Percentiles rank a stretch among this genome's conserved stretches.
Evolutionary conservation across 1,140 invertebrate species (phyloP).

Genomic region (Drosophila rufa): DNA sequence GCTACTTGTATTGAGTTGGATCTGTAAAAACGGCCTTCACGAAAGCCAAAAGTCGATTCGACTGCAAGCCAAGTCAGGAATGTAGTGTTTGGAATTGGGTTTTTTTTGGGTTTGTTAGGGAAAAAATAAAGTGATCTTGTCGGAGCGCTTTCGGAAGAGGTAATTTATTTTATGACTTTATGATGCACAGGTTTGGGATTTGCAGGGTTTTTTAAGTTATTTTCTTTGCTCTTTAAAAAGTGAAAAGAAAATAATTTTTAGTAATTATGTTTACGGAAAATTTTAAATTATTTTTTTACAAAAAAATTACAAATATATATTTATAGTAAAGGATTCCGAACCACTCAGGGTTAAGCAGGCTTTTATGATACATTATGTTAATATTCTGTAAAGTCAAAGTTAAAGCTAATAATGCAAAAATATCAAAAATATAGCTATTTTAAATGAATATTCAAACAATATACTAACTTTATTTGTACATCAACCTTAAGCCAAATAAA

Average conservation of each 20-base stretch:
- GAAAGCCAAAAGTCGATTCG: constrained; percentile 19
- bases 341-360: too few relatives aligned
- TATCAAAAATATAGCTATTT: neutral
- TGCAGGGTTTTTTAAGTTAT: too few relatives aligned
- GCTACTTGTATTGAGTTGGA: constrained; percentile 54
- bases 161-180: neutral
- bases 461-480: neutral
- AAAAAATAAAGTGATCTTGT: constrained; percentile 14
- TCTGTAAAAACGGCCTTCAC: constrained; percentile 22
- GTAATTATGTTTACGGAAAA: too few relatives aligned
- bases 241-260: neutral
- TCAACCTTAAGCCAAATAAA: neutral
- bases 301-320: too few relatives aligned
- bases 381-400: neutral
- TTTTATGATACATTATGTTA: too few relatives aligned
- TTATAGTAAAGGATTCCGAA: too few relatives aligned
- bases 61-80: constrained; percentile 24
- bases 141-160: neutral
- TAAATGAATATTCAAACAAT: neutral
- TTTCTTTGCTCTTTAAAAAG: neutral
- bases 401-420: too few relatives aligned
- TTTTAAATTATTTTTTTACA: too few relatives aligned
- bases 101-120: constrained; percentile 1
- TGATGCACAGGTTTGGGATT: too few relatives aligned
- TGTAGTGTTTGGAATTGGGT: constrained; percentile 1